Base-by-base conservation (phyloP, 2,888 invertebrate species). In the Amphiduros pacificus region DNA sequence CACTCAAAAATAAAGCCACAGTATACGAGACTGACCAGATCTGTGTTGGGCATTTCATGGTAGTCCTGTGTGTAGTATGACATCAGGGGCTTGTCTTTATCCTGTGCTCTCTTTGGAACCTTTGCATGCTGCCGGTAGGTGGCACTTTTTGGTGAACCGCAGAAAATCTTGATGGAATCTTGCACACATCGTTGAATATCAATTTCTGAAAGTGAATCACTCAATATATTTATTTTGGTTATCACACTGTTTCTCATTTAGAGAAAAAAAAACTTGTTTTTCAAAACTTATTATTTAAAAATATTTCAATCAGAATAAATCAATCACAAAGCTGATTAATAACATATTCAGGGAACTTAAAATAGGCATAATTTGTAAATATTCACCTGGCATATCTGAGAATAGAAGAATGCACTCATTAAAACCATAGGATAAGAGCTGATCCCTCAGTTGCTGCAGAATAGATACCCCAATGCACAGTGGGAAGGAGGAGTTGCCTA, bases 371-470 rank as follows among this genome's bases (percentile, higher is more conserved):
- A 11, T 36, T 11, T 36, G 36, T 11, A 36, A 20, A 31, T 11
- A 6, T 66, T 66, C 69, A 86, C 87, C 87, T 70, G 98, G 98
- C 76, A 99, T 87, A 85, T 99, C 98, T n/a, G 97, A 97, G 84
- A 99, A 99, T 26, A 98, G 85, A 41, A 99, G 85, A 72, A 99
- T 99, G 79, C 98, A 98, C 80, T 99, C 99, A 81, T 99, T 99
- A 84, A 99, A 99, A 11, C 95, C 95, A 0, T 93, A 94, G 5
- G 88, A 87, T 2, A 99, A 86, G 6, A 82, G 74, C 32, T 77
- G 72, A 61, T 74, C 76, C 59, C 76, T 86, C 28, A 98, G 84
- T 80, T 98, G 97, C 59, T 90, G 88, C 48, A 99, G 85, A 71
- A 99, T 92, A 0, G 94, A 93, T 9, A 97, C 88, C 0, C 98